A percentile compares a stretch with the other conserved stretches of the same genome.
phyloP scores from a whole-genome alignment of 2,888 invertebrate genomes.

The Portevinia maculata region DNA sequence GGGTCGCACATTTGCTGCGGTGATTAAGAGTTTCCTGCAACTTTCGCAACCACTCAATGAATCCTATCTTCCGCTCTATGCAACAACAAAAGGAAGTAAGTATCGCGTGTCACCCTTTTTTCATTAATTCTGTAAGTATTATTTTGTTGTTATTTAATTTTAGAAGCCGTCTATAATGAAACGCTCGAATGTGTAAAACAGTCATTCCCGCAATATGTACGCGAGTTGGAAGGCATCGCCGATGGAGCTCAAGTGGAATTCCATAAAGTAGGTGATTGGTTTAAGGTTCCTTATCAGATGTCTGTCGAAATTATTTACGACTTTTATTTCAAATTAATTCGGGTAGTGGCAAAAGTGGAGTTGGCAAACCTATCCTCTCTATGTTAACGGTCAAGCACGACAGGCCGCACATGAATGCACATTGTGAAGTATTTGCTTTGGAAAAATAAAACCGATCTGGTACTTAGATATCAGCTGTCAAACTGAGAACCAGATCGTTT shows the following conservation, averaged over 20 bases:
- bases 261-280: conserved; percentile 86
- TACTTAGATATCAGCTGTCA: not conserved
- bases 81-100: conserved; percentile 87
- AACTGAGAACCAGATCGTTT: too few relatives aligned
- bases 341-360: not conserved
- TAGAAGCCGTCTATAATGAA: conserved; percentile 87
- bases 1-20: conserved; percentile 90
- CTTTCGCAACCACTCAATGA: conserved; percentile 86
- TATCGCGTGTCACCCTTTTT: conserved; percentile 47
- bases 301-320: conserved; percentile 16
- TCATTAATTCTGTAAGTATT: not conserved
- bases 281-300: conserved; percentile 3
- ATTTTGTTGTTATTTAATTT: conserved; percentile 7
- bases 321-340: not conserved
- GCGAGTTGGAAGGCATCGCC: conserved; percentile 92
- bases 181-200: conserved; percentile 87
- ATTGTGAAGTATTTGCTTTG: not conserved
- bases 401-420: conserved; percentile 6
- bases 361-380: not conserved
- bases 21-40: conserved; percentile 88
- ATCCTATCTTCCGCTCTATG: conserved; percentile 88
- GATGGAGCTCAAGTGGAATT: conserved; percentile 93
- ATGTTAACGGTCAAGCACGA: conserved; percentile 3
- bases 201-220: conserved; percentile 91
- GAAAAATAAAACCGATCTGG: not conserved